These are phyloP conservation scores for Distichodus sexfasciatus DNA, from an alignment of 2,797 vertebrate genomes.

Conservation along the genomic window DNA sequence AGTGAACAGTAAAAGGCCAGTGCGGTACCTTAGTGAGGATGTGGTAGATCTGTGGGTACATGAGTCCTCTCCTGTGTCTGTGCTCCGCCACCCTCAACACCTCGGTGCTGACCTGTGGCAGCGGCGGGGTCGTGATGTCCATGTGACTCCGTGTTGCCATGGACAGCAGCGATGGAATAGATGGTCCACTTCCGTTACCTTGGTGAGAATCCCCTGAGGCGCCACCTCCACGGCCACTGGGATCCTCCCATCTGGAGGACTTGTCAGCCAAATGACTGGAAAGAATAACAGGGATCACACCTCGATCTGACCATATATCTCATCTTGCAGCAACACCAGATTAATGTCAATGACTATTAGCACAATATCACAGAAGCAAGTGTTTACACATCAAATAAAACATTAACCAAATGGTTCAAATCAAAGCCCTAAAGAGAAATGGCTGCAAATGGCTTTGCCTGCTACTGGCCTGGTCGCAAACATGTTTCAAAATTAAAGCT, in stretches of 20 bases:
- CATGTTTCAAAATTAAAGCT: background rate
- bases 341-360: too few relatives aligned
- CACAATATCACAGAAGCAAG: too few relatives aligned
- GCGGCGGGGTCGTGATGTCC: slow-evolving; percentile 90
- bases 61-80: slow-evolving; percentile 88
- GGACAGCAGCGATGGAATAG: slow-evolving; percentile 90
- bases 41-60: slow-evolving; percentile 93
- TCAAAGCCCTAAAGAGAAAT: background rate
- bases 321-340: too few relatives aligned
- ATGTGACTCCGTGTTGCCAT: slow-evolving; percentile 92
- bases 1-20: background rate
- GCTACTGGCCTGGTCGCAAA: background rate
- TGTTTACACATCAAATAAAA: too few relatives aligned
- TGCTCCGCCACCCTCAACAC: slow-evolving; percentile 90
- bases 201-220: slow-evolving; percentile 74
- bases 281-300: background rate
- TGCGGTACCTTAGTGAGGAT: slow-evolving; percentile 84
- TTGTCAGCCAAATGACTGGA: slow-evolving; percentile 83
- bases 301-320: background rate
- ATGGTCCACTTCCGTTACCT: slow-evolving; percentile 77
- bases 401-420: too few relatives aligned
- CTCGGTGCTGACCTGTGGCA: slow-evolving; percentile 87
- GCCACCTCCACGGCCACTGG: slow-evolving; percentile 66
- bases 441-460: background rate
- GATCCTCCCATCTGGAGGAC: slow-evolving; percentile 82